Conservation (phyloP, 2,888 invertebrate species). For the Drosophila prostipennis region DNA sequence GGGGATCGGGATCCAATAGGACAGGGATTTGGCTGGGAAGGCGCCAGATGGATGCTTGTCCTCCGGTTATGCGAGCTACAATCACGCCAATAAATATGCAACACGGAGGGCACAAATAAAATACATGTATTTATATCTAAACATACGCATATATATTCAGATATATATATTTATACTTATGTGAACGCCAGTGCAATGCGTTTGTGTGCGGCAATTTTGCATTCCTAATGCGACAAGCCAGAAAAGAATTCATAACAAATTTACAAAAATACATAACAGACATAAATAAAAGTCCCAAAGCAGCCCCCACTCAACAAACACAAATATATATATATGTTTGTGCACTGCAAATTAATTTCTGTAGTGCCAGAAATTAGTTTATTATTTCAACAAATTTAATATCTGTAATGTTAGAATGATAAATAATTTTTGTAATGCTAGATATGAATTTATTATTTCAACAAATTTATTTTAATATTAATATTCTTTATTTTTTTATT, state of each 20-base stretch:
- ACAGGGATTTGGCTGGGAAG: neutral
- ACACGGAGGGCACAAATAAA: slow-evolving; percentile 42
- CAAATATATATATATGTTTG: slow-evolving; percentile 52
- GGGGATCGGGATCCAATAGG: neutral
- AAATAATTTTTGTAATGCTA: no score
- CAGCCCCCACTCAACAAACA: slow-evolving; percentile 11
- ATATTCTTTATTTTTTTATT: no score
- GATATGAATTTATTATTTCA: no score
- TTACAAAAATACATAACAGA: slow-evolving; percentile 61
- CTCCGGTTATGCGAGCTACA: slow-evolving; percentile 45
- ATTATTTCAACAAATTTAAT: no score
- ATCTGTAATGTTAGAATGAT: no score
- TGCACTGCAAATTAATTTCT: slow-evolving; percentile 6
- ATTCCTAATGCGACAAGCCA: slow-evolving; percentile 73
- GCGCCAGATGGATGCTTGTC: slow-evolving; percentile 33
- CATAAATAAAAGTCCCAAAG: slow-evolving; percentile 70
- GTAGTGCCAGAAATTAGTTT: no score
- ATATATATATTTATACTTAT: slow-evolving; percentile 10
- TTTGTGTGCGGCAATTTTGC: slow-evolving; percentile 65
- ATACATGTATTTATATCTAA: slow-evolving; percentile 27
- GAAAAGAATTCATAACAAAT: slow-evolving; percentile 46
- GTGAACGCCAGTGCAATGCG: slow-evolving; percentile 17
- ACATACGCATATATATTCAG: slow-evolving; percentile 1
- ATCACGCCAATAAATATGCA: slow-evolving; percentile 70
- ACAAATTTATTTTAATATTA: no score